These are phyloP conservation scores for Marmota flaviventris DNA, from an alignment of 2,113 vertebrate species.

Conservation along the genomic window DNA sequence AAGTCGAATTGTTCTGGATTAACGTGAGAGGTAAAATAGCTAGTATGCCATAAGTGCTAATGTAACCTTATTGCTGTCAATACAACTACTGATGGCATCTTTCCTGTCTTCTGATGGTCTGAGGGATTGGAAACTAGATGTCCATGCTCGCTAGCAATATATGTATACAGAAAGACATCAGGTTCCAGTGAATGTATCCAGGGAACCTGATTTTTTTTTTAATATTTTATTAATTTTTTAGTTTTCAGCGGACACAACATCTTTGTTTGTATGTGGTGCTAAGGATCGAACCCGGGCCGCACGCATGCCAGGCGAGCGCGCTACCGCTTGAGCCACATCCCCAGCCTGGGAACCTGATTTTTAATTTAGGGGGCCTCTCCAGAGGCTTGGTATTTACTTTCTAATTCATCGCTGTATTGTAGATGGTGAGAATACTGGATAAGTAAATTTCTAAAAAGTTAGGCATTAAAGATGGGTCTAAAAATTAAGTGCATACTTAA, in stretches of 20 bases:
- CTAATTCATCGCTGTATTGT: background rate
- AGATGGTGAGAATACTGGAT: background rate
- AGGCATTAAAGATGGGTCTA: background rate
- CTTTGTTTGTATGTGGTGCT: no score
- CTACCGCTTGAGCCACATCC: no score
- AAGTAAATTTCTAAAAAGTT: constrained; percentile 13
- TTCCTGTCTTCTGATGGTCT: background rate
- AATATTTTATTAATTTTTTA: no score
- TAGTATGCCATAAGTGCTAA: background rate
- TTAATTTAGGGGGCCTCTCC: background rate
- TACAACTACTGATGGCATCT: background rate
- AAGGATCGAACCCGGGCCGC: no score
- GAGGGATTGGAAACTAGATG: background rate
- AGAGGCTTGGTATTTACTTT: background rate
- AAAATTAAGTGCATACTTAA: constrained; percentile 4
- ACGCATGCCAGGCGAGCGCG: no score
- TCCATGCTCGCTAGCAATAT: background rate
- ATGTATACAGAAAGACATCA: background rate
- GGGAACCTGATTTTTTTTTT: background rate
- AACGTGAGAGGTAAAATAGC: background rate
- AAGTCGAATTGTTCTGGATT: background rate
- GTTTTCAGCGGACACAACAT: no score
- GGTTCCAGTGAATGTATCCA: background rate
- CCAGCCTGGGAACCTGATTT: background rate
- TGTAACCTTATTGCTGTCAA: background rate